Evolutionary conservation across 2,888 invertebrate species (phyloP).

Genomic region (Idaea dimidiata): DNA sequence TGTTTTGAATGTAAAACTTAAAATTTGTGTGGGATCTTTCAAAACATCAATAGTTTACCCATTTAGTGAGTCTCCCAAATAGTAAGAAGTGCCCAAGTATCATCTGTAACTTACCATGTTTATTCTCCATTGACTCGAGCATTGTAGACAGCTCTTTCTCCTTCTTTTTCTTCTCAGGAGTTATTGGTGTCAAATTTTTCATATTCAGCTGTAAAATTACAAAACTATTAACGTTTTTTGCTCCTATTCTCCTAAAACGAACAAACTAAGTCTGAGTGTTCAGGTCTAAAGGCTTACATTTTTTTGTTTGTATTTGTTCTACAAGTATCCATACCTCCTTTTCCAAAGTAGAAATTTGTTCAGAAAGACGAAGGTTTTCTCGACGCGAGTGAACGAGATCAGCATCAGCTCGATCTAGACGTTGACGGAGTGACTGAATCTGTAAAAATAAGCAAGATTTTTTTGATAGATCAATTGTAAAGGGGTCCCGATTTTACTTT

Average conservation of each 20-base stretch:
- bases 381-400: conserved; percentile 90
- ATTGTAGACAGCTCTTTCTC: conserved; percentile 88
- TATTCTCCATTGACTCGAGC: conserved; percentile 89
- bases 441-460: conserved; percentile 30
- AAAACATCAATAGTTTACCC: conserved; percentile 82
- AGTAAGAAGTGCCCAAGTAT: not conserved
- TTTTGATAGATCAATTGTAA: too few species aligned
- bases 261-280: conserved; percentile 4
- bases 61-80: conserved; percentile 34
- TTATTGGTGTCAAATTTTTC: conserved; percentile 80
- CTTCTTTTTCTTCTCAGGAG: conserved; percentile 82
- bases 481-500: too few species aligned
- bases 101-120: conserved; percentile 85
- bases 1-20: conserved; percentile 64
- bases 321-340: conserved; percentile 85
- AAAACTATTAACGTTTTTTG: conserved; percentile 3
- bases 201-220: conserved; percentile 76
- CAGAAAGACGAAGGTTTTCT: conserved; percentile 88
- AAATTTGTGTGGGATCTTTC: conserved; percentile 46
- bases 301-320: too few species aligned
- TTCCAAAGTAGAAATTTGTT: conserved; percentile 89
- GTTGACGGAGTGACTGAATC: conserved; percentile 86
- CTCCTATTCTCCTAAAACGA: too few species aligned
- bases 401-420: conserved; percentile 89
- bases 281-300: not conserved